Conservation (phyloP, 2,888 invertebrate genomes). For the Allacma fusca region DNA sequence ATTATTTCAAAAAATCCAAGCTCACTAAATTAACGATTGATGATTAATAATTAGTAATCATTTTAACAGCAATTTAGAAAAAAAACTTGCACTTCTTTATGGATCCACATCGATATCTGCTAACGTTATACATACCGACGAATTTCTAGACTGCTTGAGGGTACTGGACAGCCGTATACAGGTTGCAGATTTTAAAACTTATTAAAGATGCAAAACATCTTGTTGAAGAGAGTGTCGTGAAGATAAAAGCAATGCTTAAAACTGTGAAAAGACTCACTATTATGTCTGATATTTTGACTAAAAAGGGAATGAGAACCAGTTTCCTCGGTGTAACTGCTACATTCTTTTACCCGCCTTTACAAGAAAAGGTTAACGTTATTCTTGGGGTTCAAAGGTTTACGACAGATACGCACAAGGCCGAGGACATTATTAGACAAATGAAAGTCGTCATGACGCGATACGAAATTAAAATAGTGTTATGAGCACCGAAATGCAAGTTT, state of each 20-base stretch:
- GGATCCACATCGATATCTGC: neutral
- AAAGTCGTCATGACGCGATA: neutral
- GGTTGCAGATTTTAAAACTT: neutral
- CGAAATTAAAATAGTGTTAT: neutral
- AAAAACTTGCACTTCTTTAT: neutral
- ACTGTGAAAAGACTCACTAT: too few relatives aligned
- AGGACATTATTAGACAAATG: conserved; percentile 28
- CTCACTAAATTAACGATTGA: too few relatives aligned
- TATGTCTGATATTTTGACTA: too few relatives aligned
- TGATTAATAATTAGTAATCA: too few relatives aligned
- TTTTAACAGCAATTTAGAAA: neutral
- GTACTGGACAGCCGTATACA: neutral
- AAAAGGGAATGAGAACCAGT: too few relatives aligned
- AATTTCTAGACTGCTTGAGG: too few relatives aligned
- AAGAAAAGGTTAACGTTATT: conserved; percentile 14
- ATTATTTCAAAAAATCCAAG: neutral
- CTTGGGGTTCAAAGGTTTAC: conserved; percentile 17
- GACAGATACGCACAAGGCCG: too few relatives aligned
- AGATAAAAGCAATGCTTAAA: too few relatives aligned
- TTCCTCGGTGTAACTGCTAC: too few relatives aligned
- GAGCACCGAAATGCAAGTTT: conserved; percentile 38
- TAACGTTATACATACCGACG: too few relatives aligned
- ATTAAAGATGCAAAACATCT: neutral
- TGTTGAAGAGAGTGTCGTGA: neutral
- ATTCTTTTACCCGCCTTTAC: neutral